phyloP scores from a whole-genome alignment of 2,797 vertebrate genomes.

The Clarias pachynema region DNA sequence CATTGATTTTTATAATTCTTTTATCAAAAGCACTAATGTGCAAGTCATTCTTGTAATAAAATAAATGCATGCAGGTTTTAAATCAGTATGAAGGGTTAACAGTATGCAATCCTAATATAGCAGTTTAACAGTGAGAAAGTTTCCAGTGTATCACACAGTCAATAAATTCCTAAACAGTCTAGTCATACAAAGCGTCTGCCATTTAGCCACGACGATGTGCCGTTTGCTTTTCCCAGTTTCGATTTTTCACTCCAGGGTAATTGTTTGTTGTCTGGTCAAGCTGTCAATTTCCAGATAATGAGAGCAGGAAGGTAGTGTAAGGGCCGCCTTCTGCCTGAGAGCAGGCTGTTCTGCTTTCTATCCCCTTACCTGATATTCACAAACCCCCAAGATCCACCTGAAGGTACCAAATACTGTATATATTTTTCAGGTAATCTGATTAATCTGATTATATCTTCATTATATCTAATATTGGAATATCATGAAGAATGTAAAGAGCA shows the following conservation, averaged over 20 bases:
- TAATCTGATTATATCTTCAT: neutral
- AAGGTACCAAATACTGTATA: too few species aligned
- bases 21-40: neutral
- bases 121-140: slow-evolving; percentile 17
- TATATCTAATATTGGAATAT: neutral
- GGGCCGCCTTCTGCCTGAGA: slow-evolving; percentile 61
- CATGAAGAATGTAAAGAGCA: neutral
- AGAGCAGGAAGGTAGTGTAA: slow-evolving; percentile 59
- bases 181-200: slow-evolving; percentile 70
- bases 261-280: slow-evolving; percentile 76
- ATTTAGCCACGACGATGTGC: slow-evolving; percentile 71
- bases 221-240: slow-evolving; percentile 68
- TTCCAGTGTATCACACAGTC: slow-evolving; percentile 49
- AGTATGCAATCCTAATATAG: neutral
- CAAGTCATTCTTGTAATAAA: slow-evolving; percentile 12
- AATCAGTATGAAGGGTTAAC: neutral
- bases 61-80: neutral
- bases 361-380: neutral
- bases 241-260: slow-evolving; percentile 63
- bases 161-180: slow-evolving; percentile 51
- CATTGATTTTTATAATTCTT: neutral
- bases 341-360: slow-evolving; percentile 63
- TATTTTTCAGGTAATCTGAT: neutral
- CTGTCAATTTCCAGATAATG: slow-evolving; percentile 75
- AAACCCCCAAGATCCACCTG: neutral